phyloP scores from a whole-genome alignment of 2,797 vertebrate genomes.

The Hydrocynus forskahlii region DNA sequence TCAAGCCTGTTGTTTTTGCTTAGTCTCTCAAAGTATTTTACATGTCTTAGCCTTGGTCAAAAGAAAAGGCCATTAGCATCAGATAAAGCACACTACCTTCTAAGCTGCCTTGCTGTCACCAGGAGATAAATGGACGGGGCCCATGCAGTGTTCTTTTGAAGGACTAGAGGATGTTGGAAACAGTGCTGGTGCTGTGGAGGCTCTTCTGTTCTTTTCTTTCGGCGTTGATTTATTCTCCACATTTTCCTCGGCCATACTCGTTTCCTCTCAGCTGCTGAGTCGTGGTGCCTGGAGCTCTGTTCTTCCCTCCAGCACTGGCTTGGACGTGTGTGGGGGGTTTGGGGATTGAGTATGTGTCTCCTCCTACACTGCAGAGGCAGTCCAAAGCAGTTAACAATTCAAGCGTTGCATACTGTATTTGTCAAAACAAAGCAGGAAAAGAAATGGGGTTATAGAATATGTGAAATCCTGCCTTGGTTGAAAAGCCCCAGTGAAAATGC shows the following conservation, averaged over 20 bases:
- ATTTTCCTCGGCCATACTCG: slow-evolving; percentile 36
- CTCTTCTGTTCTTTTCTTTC: neutral
- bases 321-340: neutral
- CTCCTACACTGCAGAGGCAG: slow-evolving; percentile 6
- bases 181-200: slow-evolving; percentile 40
- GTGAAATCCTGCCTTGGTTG: neutral
- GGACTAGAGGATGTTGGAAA: slow-evolving; percentile 41
- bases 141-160: slow-evolving; percentile 49
- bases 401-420: neutral
- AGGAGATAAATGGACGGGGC: slow-evolving; percentile 46
- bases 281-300: slow-evolving; percentile 26
- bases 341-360: slow-evolving; percentile 1
- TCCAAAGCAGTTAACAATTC: slow-evolving; percentile 15
- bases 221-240: slow-evolving; percentile 54
- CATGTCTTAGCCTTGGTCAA: slow-evolving; percentile 55
- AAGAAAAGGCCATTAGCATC: slow-evolving; percentile 55
- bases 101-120: slow-evolving; percentile 23
- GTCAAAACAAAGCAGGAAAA: neutral
- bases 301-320: slow-evolving; percentile 5
- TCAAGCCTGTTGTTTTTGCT: slow-evolving; percentile 56
- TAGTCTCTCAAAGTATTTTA: slow-evolving; percentile 51
- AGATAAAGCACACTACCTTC: slow-evolving; percentile 33
- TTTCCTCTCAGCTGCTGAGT: slow-evolving; percentile 58
- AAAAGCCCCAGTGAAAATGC: neutral
- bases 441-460: neutral